Percentiles rank a stretch among this genome's conserved stretches.
These are phyloP conservation scores for Doryteuthis pealeii DNA, from an alignment of 1,140 invertebrate species.

Conservation along the genomic window DNA sequence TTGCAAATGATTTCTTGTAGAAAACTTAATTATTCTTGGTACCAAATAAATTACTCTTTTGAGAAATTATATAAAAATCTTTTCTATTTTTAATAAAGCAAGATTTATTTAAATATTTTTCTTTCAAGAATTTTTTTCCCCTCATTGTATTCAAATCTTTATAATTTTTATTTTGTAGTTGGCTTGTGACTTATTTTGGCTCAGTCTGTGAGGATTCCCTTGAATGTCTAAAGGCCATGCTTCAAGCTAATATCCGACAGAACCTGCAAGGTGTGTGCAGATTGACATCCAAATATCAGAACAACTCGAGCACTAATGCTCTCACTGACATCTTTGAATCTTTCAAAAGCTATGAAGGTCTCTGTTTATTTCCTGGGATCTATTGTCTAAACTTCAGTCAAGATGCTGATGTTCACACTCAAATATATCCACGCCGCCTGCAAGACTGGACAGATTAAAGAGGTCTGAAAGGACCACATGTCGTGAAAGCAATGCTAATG, in stretches of 20 bases:
- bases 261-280: slow-evolving; percentile 79
- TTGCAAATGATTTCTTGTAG: too few species aligned
- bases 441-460: slow-evolving; percentile 99
- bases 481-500: slow-evolving; percentile 98
- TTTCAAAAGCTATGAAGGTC: slow-evolving; percentile 97
- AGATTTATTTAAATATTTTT: too few species aligned
- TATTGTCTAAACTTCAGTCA: slow-evolving; percentile 99
- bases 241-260: slow-evolving; percentile 96
- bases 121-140: too few species aligned
- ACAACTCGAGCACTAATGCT: slow-evolving; percentile 93
- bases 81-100: too few species aligned
- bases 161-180: slow-evolving; percentile 66
- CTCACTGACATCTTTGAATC: slow-evolving; percentile 98
- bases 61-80: too few species aligned
- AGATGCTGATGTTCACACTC: slow-evolving; percentile 98
- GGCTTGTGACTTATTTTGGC: slow-evolving; percentile 99
- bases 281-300: slow-evolving; percentile 99
- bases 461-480: slow-evolving; percentile 99
- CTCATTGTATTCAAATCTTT: too few species aligned
- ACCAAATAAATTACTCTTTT: too few species aligned
- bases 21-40: too few species aligned
- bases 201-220: slow-evolving; percentile 97
- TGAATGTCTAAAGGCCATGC: slow-evolving; percentile 97
- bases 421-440: slow-evolving; percentile 97
- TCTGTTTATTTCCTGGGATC: slow-evolving; percentile 99